Conservation (phyloP, 2,797 vertebrate species). For the Tapirus indicus region DNA sequence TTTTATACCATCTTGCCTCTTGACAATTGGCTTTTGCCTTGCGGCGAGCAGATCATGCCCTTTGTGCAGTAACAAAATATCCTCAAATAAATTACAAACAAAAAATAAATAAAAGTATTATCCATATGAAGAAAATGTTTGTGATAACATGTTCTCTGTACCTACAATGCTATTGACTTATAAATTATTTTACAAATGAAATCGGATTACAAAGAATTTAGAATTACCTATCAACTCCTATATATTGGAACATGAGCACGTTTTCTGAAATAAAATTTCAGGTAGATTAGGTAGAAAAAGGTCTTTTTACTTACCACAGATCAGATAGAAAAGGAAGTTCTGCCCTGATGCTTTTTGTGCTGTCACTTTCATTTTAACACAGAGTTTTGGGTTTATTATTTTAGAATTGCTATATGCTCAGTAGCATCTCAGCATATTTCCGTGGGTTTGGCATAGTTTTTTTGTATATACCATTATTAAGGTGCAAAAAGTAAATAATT, state of each 20-base stretch:
- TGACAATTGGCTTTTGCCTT: too few relatives aligned
- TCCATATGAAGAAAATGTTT: neutral
- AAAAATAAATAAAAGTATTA: neutral
- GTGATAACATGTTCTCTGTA: neutral
- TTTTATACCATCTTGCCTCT: too few relatives aligned
- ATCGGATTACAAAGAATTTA: neutral
- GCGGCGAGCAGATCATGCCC: too few relatives aligned
- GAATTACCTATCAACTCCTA: neutral
- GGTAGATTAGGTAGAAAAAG: neutral
- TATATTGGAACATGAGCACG: neutral
- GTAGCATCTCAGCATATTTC: neutral
- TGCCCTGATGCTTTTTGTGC: neutral
- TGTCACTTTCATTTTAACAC: constrained; percentile 26
- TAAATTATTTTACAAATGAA: neutral
- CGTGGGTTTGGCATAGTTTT: neutral
- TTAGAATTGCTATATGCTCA: neutral
- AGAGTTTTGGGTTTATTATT: neutral
- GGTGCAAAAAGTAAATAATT: neutral
- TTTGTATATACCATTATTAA: neutral
- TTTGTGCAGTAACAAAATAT: neutral
- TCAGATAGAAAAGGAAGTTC: neutral
- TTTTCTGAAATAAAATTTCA: neutral
- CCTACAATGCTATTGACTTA: neutral
- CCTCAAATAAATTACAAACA: neutral
- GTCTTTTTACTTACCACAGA: neutral